Conservation (phyloP, 2,113 vertebrate species). For the Haemorhous mexicanus region DNA sequence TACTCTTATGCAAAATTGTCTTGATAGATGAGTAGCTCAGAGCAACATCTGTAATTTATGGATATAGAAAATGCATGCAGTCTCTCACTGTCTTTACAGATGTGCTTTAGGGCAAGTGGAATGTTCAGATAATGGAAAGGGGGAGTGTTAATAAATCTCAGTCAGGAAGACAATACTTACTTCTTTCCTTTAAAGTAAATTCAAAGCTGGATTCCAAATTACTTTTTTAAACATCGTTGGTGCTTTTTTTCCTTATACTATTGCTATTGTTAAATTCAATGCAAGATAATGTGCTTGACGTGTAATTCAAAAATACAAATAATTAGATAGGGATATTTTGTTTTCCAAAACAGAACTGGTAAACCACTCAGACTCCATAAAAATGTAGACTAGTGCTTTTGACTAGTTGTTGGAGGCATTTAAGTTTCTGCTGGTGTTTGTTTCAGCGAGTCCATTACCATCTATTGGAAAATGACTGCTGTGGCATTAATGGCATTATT, state of each 20-base stretch:
- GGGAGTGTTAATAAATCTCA: constrained; percentile 65
- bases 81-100: constrained; percentile 57
- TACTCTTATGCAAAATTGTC: constrained; percentile 34
- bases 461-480: constrained; percentile 55
- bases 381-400: constrained; percentile 4
- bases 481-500: constrained; percentile 64
- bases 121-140: constrained; percentile 63
- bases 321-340: neutral
- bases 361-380: constrained; percentile 33
- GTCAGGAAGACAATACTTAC: constrained; percentile 59
- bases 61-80: constrained; percentile 4
- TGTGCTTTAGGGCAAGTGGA: constrained; percentile 63
- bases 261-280: constrained; percentile 33
- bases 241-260: constrained; percentile 24
- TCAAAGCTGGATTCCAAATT: constrained; percentile 59
- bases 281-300: neutral
- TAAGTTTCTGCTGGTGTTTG: constrained; percentile 17
- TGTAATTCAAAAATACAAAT: constrained; percentile 50
- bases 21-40: constrained; percentile 57
- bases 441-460: constrained; percentile 57
- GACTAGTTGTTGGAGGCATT: constrained; percentile 30
- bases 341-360: constrained; percentile 21
- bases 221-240: constrained; percentile 35
- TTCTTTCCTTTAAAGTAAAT: constrained; percentile 65
- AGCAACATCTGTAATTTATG: constrained; percentile 64